Base-by-base conservation (phyloP, 2,888 invertebrate genomes). In the Coenonympha arcania region DNA sequence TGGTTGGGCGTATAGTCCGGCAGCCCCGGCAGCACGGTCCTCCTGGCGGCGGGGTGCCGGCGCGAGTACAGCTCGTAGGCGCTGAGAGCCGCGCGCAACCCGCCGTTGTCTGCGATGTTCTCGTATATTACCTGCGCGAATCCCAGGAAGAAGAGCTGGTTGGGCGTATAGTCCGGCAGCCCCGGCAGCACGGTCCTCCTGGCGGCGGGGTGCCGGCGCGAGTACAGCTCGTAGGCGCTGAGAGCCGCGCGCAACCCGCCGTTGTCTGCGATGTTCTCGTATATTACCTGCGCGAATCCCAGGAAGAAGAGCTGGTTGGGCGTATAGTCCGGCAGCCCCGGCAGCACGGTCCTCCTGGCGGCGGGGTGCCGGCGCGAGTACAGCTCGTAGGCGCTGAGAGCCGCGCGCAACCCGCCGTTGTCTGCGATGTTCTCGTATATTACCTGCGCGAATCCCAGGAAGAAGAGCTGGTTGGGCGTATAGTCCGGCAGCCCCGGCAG, bases 381-480 rank as follows among this genome's bases (percentile, higher is more conserved):
- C 49, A 74, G 73, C 15, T 59, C 54, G 82, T 92, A 93, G 0
- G 93, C 94, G 63, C 87, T 76, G 62, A 91, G 93, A 1, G 95
- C 93, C 45, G 94, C 92, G 60, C 94, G 90, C 49, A 96, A 84
- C 0, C 95, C 95, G 49, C 95, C 95, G 76, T 95, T 95, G 79
- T 96, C 96, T 0, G 95, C 95, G 52, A 95, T 95, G 80, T 95
- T 95, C 82, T 95, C 95, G 44, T n/a, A n/a, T n/a, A n/a, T n/a
- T n/a, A n/a, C 92, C 87, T 90, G 91, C 15, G 94, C 93, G 70
- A 93, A 94, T 30, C 93, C 94, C 9, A 94, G 77, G 79, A 92
- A 94, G 86, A 94, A 95, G 18, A 94, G 87, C 68, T 94, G 94
- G 33, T 92, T 90, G 9, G 92, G 90, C 24, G 83, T 86, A 66